phyloP scores from a whole-genome alignment of 2,113 vertebrate genomes.

The Lepus timidus region DNA sequence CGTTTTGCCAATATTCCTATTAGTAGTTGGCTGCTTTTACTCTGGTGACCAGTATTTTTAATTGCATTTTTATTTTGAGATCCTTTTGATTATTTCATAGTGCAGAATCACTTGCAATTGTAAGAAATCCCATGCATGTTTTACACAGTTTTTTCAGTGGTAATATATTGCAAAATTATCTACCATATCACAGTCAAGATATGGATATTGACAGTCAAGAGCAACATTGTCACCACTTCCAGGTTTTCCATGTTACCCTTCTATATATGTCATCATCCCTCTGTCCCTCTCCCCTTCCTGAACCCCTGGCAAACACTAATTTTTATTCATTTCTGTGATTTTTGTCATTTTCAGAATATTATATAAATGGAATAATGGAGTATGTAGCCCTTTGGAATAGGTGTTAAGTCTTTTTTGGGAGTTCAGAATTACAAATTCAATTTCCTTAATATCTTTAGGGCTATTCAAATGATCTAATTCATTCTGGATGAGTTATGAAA shows the following conservation, averaged over 20 bases:
- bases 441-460: neutral
- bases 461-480: neutral
- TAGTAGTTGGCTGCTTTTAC: slow-evolving; percentile 56
- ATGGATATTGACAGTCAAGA: neutral
- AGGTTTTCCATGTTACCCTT: neutral
- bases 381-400: neutral
- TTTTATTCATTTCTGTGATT: neutral
- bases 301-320: neutral
- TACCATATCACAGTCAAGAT: neutral
- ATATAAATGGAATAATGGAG: neutral
- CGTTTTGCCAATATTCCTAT: neutral
- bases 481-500: neutral
- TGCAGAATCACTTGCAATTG: neutral
- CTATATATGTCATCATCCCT: neutral
- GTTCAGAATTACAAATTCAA: neutral
- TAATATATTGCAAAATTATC: neutral
- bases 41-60: neutral
- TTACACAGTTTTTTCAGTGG: neutral
- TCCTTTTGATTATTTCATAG: slow-evolving; percentile 21
- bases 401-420: neutral
- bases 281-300: neutral
- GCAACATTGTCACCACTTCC: neutral
- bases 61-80: slow-evolving; percentile 52
- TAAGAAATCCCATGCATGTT: neutral
- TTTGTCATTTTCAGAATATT: neutral